Percentiles rank a stretch among this genome's conserved stretches.
phyloP scores from a whole-genome alignment of 2,888 invertebrate species.

The Tipula confusa region DNA sequence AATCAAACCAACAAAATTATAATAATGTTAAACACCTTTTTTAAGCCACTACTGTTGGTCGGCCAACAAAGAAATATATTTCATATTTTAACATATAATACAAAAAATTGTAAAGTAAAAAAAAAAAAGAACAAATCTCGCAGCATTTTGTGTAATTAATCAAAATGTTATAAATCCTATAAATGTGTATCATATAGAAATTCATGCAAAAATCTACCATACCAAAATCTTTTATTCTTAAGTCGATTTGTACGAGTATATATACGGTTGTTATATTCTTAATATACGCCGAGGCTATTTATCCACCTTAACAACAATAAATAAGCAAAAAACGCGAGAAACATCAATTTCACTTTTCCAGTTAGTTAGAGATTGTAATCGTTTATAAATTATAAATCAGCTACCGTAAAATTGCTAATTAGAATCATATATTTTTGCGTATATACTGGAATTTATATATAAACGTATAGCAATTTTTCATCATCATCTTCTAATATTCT shows the following conservation, averaged over 20 bases:
- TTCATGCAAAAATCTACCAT: background rate
- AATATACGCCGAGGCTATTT: background rate
- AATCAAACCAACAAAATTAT: background rate
- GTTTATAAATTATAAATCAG: background rate
- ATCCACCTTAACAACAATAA: background rate
- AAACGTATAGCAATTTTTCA: too few relatives aligned
- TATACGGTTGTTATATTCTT: background rate
- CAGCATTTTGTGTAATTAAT: background rate
- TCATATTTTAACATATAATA: background rate
- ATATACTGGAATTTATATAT: background rate
- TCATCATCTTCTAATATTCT: background rate
- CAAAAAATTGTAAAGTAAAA: background rate
- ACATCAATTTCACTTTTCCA: conserved; percentile 3
- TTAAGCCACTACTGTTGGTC: background rate
- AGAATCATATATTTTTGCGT: background rate
- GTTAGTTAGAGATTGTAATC: conserved; percentile 8
- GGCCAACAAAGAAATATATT: background rate
- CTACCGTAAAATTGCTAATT: conserved; percentile 25
- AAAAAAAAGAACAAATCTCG: background rate
- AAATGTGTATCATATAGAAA: background rate
- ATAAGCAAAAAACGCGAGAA: background rate
- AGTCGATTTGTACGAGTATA: background rate
- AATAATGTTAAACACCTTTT: background rate
- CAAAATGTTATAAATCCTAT: background rate
- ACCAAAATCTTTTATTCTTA: background rate